Percentiles rank a stretch among this genome's conserved stretches.
phyloP scores from a whole-genome alignment of 1,140 invertebrate genomes.

The Lamellibrachia luymesi region DNA sequence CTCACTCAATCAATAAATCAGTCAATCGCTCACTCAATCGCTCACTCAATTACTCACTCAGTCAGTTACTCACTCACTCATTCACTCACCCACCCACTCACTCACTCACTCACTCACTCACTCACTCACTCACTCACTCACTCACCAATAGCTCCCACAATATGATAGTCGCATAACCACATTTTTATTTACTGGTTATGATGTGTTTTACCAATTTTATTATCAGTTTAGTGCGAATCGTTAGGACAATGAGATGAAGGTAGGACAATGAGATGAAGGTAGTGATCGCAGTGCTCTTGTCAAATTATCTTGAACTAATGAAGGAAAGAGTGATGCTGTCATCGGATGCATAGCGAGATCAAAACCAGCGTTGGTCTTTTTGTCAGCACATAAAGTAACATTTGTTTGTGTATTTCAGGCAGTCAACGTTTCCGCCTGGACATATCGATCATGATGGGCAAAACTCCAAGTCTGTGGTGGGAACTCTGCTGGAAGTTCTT shows the following conservation, averaged over 20 bases:
- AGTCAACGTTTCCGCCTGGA: slow-evolving; percentile 53
- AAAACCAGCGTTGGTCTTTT: neutral
- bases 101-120: neutral
- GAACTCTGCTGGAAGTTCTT: slow-evolving; percentile 50
- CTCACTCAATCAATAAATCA: neutral
- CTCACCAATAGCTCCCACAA: neutral
- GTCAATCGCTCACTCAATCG: slow-evolving; percentile 15
- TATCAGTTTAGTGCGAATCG: neutral
- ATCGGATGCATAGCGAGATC: neutral
- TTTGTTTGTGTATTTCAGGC: slow-evolving; percentile 31
- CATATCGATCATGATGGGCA: slow-evolving; percentile 56
- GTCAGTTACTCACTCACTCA: neutral
- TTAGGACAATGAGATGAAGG: neutral
- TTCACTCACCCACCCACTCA: neutral
- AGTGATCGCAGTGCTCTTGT: neutral
- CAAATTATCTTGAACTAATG: neutral
- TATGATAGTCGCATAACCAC: neutral
- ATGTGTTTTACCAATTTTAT: neutral
- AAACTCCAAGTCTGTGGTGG: slow-evolving; percentile 48
- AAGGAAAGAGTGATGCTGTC: neutral
- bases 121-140: neutral
- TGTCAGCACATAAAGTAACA: neutral
- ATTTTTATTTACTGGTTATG: neutral
- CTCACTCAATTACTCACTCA: slow-evolving; percentile 10
- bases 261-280: neutral